These are phyloP conservation scores for Podabrus alpinus DNA, from an alignment of 2,888 invertebrate species.

Conservation along the genomic window DNA sequence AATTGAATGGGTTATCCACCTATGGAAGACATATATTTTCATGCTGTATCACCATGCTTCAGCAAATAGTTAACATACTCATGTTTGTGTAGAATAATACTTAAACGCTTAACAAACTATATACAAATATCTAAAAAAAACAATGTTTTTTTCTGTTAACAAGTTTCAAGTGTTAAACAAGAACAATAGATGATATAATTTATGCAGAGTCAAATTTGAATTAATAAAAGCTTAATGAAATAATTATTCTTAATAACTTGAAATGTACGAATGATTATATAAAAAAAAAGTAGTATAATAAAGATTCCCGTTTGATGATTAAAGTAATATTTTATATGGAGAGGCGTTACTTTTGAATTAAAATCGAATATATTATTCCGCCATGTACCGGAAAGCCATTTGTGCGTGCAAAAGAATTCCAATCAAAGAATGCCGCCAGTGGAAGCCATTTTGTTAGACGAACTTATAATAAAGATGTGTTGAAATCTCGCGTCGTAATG, in stretches of 20 bases:
- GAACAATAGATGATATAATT: slow-evolving; percentile 1
- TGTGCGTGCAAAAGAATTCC: slow-evolving; percentile 37
- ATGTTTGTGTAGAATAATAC: slow-evolving; percentile 6
- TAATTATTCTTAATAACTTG: slow-evolving; percentile 1
- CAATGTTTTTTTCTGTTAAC: not conserved
- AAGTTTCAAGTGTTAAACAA: slow-evolving; percentile 8
- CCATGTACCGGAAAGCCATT: slow-evolving; percentile 35
- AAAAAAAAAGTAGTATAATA: slow-evolving; percentile 36
- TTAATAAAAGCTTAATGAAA: slow-evolving; percentile 2
- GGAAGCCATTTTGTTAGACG: slow-evolving; percentile 41
- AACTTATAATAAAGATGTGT: slow-evolving; percentile 40
- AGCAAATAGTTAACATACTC: slow-evolving; percentile 17
- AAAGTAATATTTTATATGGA: slow-evolving; percentile 41
- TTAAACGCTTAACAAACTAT: slow-evolving; percentile 11
- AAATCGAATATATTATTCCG: slow-evolving; percentile 38
- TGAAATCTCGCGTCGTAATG: slow-evolving; percentile 22
- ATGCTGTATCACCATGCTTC: slow-evolving; percentile 25
- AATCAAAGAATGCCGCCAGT: slow-evolving; percentile 41
- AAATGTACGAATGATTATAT: slow-evolving; percentile 18
- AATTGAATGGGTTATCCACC: slow-evolving; percentile 8
- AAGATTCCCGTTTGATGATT: slow-evolving; percentile 41
- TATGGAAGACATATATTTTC: slow-evolving; percentile 14
- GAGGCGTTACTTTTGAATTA: slow-evolving; percentile 42
- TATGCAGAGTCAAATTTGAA: not conserved
- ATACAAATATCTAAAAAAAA: not conserved